Percentiles rank a stretch among this genome's conserved stretches.
These are phyloP conservation scores for Margarornis squamiger DNA, from an alignment of 2,797 vertebrate species.

Conservation along the genomic window DNA sequence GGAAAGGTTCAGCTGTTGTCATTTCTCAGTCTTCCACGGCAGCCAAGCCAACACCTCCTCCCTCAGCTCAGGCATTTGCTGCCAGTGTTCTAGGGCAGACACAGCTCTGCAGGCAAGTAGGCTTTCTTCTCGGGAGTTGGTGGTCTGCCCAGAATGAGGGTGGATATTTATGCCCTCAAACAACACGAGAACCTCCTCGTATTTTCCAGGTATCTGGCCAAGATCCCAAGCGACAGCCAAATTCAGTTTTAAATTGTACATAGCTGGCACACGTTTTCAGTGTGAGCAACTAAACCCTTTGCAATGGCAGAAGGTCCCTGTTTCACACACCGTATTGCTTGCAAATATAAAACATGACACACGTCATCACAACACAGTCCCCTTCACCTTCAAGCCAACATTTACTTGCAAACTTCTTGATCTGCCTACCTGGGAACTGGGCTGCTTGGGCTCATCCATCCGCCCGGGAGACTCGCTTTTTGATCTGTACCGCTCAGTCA, in stretches of 20 bases:
- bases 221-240: neutral
- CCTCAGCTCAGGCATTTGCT: neutral
- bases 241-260: neutral
- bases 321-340: neutral
- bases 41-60: conserved; percentile 14
- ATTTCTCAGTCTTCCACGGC: neutral
- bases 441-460: conserved; percentile 88
- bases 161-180: neutral
- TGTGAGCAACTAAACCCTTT: neutral
- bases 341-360: neutral
- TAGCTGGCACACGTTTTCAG: fast-evolving
- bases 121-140: conserved; percentile 20
- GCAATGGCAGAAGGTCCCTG: neutral
- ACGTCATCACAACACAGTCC: neutral
- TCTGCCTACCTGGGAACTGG: conserved; percentile 88
- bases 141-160: conserved; percentile 10
- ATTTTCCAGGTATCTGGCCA: neutral
- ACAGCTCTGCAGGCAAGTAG: neutral
- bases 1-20: neutral
- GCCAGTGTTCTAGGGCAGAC: neutral
- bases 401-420: neutral
- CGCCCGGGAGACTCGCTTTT: conserved; percentile 94
- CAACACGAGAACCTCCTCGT: neutral
- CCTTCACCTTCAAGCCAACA: neutral
- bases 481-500: conserved; percentile 89